Evolutionary conservation across 2,888 invertebrate species (phyloP), one percentile per base, ranked within the genome.

Genomic region (Candidula unifasciata): DNA sequence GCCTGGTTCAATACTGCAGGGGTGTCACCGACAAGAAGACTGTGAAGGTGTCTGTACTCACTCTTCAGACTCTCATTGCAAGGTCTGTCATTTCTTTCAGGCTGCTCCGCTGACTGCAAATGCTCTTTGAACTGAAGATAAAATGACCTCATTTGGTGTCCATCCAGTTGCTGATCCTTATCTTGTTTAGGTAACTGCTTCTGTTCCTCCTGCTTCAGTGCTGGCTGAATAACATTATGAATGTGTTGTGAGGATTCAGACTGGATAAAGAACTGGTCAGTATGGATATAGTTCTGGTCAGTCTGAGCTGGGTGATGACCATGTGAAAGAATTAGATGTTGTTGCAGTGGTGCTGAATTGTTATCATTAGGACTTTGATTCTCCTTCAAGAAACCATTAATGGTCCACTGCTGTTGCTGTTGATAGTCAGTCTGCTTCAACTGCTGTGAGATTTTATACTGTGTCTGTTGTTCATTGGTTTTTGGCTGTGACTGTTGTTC

Each of bases 21-120:
- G 24, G n/a, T 84, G 1, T 80, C 80, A 37, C 73, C 64, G 18
- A 76, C 80, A 64, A 84, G 57, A 44, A 84, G 52, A 57, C 80
- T 80, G 66, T 84, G 84, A n/a, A 84, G 54, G 52, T 84, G 84
- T 27, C 76, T 84, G 76, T 80, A 84, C 37, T 80, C 84, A 35
- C 76, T 84, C 76, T 76, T 80, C 35, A 84, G 27, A 76, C 57
- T 84, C 33, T 84, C 84, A 80, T 80, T 84, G 73, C 80, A 68
- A 30, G n/a, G 44, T 35, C 80, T 77, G 18, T 83, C 83, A 21
- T 35, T 1, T 30, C 82, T 66, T 21, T 77, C 78, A 30, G 18
- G 24, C 30, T 78, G 69, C 78, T 78, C 77, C 60, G 24, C 44
- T 21, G 44, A 3, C 27, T 77, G 64, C 13, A 30, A 24, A 16